Evolutionary conservation across 2,888 invertebrate species (phyloP).

Genomic region (Eulithis prunata): DNA sequence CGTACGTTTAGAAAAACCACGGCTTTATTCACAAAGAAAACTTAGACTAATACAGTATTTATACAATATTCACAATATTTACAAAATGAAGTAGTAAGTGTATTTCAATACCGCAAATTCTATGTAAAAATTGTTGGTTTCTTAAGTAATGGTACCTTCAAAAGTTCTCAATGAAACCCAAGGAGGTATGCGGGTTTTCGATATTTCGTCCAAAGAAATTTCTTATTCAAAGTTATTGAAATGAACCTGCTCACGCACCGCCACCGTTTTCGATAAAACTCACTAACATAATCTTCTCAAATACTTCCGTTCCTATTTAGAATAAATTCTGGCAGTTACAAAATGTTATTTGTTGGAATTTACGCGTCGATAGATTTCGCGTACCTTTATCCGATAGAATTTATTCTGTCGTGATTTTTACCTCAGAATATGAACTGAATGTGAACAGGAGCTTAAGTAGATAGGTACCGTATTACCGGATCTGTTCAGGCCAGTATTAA

Average conservation of each 20-base stretch:
- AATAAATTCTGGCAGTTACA: slow-evolving; percentile 34
- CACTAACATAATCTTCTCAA: slow-evolving; percentile 24
- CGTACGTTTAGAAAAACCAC: no score
- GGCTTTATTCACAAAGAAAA: no score
- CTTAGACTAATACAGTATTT: no score
- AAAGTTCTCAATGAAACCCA: slow-evolving; percentile 2
- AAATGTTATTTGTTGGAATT: slow-evolving; percentile 39
- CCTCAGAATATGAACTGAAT: background rate
- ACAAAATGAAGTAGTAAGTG: no score
- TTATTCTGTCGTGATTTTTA: slow-evolving; percentile 32
- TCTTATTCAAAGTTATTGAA: slow-evolving; percentile 25
- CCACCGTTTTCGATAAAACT: slow-evolving; percentile 22
- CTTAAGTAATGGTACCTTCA: background rate
- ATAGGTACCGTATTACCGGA: no score
- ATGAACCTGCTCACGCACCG: slow-evolving; percentile 23
- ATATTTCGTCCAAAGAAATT: slow-evolving; percentile 11
- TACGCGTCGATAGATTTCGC: slow-evolving; percentile 36
- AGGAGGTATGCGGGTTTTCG: slow-evolving; percentile 6
- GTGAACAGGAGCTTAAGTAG: no score
- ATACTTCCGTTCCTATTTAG: slow-evolving; percentile 31
- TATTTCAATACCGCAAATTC: no score
- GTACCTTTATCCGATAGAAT: slow-evolving; percentile 5
- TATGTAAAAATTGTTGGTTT: background rate
- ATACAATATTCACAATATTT: no score
- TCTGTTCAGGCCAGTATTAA: no score